These are phyloP conservation scores for Drosophila littoralis DNA, from an alignment of 1,140 invertebrate species.

Conservation along the genomic window DNA sequence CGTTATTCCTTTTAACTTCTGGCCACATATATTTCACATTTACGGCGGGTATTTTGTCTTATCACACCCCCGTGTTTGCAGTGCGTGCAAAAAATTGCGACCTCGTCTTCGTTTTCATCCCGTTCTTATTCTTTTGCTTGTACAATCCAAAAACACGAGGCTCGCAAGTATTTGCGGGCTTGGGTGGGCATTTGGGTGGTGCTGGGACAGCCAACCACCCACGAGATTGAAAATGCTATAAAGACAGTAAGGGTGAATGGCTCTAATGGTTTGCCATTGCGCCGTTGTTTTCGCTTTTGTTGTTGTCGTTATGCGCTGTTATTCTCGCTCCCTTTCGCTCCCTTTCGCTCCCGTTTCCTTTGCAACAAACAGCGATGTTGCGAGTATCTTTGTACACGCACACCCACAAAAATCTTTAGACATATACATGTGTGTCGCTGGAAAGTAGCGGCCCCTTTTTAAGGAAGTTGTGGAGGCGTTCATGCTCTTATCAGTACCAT, in stretches of 20 bases:
- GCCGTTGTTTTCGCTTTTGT: conserved; percentile 5
- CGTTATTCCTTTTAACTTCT: conserved; percentile 69
- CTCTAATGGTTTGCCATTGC: conserved; percentile 78
- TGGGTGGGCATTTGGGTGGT: conserved; percentile 13
- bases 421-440: neutral
- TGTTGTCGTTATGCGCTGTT: conserved; percentile 60
- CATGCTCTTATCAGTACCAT: too few relatives aligned
- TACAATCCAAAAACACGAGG: conserved; percentile 17
- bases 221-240: conserved; percentile 83
- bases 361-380: neutral
- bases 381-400: conserved; percentile 2
- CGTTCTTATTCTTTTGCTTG: conserved; percentile 7
- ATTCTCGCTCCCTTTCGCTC: conserved; percentile 47
- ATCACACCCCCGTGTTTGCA: conserved; percentile 82
- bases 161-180: conserved; percentile 10
- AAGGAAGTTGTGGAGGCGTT: neutral
- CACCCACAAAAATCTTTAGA: neutral
- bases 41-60: conserved; percentile 82
- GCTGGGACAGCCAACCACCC: conserved; percentile 64
- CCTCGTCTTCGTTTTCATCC: conserved; percentile 12
- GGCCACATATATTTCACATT: conserved; percentile 83
- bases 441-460: conserved; percentile 7
- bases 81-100: conserved; percentile 78
- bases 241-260: conserved; percentile 83
- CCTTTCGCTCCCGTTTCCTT: conserved; percentile 13